Conservation (phyloP, 2,888 invertebrate species). For the Lampropteryx suffumata region DNA sequence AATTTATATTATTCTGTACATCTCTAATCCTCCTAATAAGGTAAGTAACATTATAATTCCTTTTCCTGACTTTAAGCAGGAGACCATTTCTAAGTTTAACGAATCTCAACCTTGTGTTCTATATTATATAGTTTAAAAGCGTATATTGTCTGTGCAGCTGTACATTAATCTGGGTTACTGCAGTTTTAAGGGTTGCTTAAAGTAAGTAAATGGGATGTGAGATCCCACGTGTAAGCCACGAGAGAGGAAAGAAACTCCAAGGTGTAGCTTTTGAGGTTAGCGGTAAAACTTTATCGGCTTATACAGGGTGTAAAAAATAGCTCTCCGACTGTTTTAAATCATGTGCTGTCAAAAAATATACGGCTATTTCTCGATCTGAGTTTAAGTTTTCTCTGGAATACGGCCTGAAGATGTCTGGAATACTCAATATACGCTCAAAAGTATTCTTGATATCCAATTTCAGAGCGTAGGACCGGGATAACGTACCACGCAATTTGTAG, state of each 20-base stretch:
- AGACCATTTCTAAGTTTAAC: not conserved
- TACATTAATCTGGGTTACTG: slow-evolving; percentile 23
- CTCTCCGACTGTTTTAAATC: no score
- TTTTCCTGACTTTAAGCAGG: slow-evolving; percentile 3
- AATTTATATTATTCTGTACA: slow-evolving; percentile 16
- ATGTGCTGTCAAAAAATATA: no score
- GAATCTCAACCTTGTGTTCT: slow-evolving; percentile 3
- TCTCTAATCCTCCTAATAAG: no score
- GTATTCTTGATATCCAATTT: no score
- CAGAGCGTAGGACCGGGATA: no score
- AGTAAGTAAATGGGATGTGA: slow-evolving; percentile 25
- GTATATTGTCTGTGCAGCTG: slow-evolving; percentile 10
- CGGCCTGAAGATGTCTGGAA: no score
- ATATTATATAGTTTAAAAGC: slow-evolving; percentile 7
- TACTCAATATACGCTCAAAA: no score
- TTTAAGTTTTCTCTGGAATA: no score
- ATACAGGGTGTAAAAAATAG: not conserved
- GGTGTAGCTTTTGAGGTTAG: slow-evolving; percentile 15
- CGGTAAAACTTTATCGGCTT: slow-evolving; percentile 9
- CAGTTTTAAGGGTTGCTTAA: slow-evolving; percentile 27
- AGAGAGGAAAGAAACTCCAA: slow-evolving; percentile 14
- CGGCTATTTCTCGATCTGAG: no score
- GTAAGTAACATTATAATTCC: slow-evolving; percentile 10
- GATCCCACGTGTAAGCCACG: slow-evolving; percentile 17
- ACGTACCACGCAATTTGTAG: no score